Percentiles rank a stretch among this genome's conserved stretches.
Conservation (phyloP, 2,113 vertebrate genomes). For the Dromiciops gliroides region DNA sequence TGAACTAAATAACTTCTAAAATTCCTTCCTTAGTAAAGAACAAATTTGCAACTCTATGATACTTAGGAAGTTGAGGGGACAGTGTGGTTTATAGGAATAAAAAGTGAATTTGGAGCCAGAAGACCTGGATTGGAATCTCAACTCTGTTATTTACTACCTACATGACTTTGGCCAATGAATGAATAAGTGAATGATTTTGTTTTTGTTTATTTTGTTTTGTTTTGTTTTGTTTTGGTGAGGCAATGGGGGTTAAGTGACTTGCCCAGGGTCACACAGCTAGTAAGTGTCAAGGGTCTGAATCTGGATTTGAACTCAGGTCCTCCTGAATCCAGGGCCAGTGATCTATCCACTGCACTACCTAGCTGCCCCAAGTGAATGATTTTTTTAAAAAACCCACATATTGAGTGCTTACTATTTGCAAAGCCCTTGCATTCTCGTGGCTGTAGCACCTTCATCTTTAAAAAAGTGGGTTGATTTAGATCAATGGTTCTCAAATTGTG, state of each 20-base stretch:
- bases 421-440: background rate
- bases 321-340: too few relatives aligned
- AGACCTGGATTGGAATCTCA: background rate
- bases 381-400: background rate
- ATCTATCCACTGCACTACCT: too few relatives aligned
- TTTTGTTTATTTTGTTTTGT: too few relatives aligned
- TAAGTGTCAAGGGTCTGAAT: too few relatives aligned
- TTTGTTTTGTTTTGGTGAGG: too few relatives aligned
- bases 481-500: background rate
- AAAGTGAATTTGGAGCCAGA: background rate
- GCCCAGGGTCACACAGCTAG: too few relatives aligned
- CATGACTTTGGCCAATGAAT: background rate
- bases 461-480: background rate
- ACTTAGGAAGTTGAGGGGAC: background rate
- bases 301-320: too few relatives aligned
- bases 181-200: too few relatives aligned
- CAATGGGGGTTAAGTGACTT: too few relatives aligned
- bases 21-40: background rate
- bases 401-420: background rate
- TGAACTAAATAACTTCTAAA: background rate
- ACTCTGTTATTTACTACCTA: background rate
- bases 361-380: too few relatives aligned
- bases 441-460: background rate
- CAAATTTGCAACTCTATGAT: background rate
- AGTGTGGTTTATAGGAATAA: background rate